Evolutionary conservation across 2,888 invertebrate species (phyloP).

Genomic region (Sarcophaga variegata): DNA sequence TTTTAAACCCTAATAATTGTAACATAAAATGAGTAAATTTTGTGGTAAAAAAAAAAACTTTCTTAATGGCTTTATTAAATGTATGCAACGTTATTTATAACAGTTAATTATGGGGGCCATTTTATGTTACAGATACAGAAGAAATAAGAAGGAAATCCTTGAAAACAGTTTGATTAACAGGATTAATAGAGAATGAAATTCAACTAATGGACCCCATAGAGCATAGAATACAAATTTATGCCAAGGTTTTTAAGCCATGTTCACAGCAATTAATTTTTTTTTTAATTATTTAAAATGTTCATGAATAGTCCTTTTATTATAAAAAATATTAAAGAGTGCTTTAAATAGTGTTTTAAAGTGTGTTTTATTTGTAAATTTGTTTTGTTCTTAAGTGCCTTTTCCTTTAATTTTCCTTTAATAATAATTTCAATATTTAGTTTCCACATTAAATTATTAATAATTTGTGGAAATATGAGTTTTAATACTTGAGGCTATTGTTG

Average conservation of each 20-base stretch:
- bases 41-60: slow-evolving; percentile 4
- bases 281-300: too few relatives aligned
- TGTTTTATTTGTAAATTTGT: too few relatives aligned
- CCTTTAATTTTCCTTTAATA: background rate
- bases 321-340: too few relatives aligned
- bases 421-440: background rate
- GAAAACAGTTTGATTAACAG: too few relatives aligned
- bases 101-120: background rate
- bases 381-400: background rate
- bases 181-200: too few relatives aligned
- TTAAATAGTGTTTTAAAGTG: too few relatives aligned
- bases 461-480: background rate
- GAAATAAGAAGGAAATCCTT: too few relatives aligned
- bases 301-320: too few relatives aligned
- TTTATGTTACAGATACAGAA: background rate
- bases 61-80: slow-evolving; percentile 38
- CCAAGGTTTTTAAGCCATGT: too few relatives aligned
- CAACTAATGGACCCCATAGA: too few relatives aligned
- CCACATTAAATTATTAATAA: background rate
- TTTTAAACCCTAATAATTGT: slow-evolving; percentile 4
- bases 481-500: background rate
- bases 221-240: too few relatives aligned
- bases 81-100: background rate
- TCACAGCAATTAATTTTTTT: too few relatives aligned
- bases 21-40: slow-evolving; percentile 2